Conservation (phyloP, 2,113 vertebrate species). For the Phasianus colchicus region DNA sequence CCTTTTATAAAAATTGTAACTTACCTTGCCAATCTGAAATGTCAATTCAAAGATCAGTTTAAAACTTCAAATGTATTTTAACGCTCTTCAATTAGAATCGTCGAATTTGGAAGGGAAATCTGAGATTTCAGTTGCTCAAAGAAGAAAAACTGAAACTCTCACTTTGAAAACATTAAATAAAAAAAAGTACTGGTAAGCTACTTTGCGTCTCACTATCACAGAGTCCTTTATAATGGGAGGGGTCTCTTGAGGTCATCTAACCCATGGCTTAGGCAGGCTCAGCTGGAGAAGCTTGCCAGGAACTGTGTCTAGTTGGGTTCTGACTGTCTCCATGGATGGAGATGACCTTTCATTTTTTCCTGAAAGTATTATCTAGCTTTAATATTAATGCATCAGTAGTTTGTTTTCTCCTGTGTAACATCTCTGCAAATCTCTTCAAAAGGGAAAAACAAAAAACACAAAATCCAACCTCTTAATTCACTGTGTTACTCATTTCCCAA, state of each 20-base stretch:
- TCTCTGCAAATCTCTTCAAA: neutral
- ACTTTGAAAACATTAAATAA: neutral
- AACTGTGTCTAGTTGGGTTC: neutral
- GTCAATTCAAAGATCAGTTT: neutral
- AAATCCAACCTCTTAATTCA: neutral
- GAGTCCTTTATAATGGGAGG: neutral
- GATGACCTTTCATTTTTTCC: rapidly evolving
- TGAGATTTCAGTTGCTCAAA: neutral
- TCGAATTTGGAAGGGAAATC: neutral
- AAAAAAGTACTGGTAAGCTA: neutral
- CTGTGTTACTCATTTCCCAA: neutral
- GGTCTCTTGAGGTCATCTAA: neutral
- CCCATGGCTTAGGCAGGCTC: rapidly evolving
- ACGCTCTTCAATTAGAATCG: rapidly evolving
- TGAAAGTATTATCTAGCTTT: neutral
- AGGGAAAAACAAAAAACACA: neutral
- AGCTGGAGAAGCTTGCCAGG: neutral
- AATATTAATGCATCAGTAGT: neutral
- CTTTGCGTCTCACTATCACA: neutral
- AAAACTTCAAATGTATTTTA: neutral
- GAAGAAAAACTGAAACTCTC: neutral
- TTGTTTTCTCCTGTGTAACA: neutral
- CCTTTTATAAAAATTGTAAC: neutral
- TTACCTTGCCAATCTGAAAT: neutral
- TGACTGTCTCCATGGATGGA: neutral